phyloP scores from a whole-genome alignment of 2,797 vertebrate genomes.

The Rachycentron canadum region DNA sequence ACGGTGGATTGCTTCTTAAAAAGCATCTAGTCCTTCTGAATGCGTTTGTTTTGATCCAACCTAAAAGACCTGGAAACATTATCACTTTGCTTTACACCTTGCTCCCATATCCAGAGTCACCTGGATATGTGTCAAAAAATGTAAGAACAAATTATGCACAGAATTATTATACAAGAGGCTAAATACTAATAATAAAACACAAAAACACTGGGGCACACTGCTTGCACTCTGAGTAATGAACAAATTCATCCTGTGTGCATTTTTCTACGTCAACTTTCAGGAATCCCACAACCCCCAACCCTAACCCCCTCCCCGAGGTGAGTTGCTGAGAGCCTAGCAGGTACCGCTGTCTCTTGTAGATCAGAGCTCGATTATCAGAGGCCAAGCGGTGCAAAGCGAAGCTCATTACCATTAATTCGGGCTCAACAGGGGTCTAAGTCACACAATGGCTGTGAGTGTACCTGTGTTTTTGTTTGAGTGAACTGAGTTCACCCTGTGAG shows the following conservation, averaged over 20 bases:
- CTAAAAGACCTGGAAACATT: not conserved
- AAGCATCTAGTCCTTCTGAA: not conserved
- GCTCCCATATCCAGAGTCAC: not conserved
- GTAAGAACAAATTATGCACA: not conserved
- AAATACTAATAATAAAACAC: not conserved
- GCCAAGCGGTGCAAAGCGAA: slow-evolving; percentile 58
- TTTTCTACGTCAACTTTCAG: not conserved
- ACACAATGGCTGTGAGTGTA: slow-evolving; percentile 14
- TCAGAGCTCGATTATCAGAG: slow-evolving; percentile 66
- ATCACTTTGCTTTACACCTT: not conserved
- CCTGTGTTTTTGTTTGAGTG: slow-evolving; percentile 17
- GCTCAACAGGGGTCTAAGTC: slow-evolving; percentile 53
- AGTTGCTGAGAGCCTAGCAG: slow-evolving; percentile 42
- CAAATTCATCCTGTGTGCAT: not conserved
- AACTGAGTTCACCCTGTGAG: slow-evolving; percentile 44
- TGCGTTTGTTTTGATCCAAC: not conserved
- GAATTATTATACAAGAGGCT: no score
- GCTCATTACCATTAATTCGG: slow-evolving; percentile 73
- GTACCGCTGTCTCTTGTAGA: slow-evolving; percentile 44
- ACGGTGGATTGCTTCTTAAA: not conserved
- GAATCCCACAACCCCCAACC: not conserved
- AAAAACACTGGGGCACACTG: not conserved
- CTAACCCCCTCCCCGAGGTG: slow-evolving; percentile 12
- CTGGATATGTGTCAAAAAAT: not conserved
- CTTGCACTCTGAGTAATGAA: not conserved